phyloP scores from a whole-genome alignment of 2,113 vertebrate species.

The Callospermophilus lateralis region DNA sequence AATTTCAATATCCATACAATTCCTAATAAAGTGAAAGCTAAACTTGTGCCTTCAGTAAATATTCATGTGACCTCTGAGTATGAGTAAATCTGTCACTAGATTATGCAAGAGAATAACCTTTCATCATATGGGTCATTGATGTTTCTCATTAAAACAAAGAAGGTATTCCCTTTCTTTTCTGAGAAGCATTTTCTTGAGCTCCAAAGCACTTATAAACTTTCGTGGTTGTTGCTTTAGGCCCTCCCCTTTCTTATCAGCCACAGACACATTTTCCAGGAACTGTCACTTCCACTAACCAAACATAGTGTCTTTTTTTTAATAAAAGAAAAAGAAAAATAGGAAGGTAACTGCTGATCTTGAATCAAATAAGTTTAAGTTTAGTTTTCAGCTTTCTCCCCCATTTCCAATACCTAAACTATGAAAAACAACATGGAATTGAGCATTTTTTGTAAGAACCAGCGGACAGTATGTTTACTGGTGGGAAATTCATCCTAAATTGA shows the following conservation, averaged over 20 bases:
- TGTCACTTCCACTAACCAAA: conserved; percentile 9
- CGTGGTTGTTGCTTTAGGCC: not conserved
- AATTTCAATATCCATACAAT: conserved; percentile 48
- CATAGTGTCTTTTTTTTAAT: not conserved
- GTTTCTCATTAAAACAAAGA: conserved; percentile 15
- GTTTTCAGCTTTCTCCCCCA: not conserved
- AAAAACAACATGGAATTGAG: not conserved
- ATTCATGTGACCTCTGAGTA: conserved; percentile 49
- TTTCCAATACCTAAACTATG: not conserved
- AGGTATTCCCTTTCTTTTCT: not conserved
- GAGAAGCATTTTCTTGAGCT: conserved; percentile 20
- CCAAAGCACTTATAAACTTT: conserved; percentile 2
- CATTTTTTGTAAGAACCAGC: not conserved
- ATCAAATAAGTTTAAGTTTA: not conserved
- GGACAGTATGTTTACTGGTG: not conserved
- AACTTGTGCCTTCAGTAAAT: conserved; percentile 51
- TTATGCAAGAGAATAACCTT: conserved; percentile 55
- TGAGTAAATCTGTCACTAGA: conserved; percentile 32
- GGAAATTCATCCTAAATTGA: not conserved
- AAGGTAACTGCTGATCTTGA: not conserved
- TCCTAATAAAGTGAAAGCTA: conserved; percentile 72
- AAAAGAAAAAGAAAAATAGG: not conserved
- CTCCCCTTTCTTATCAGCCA: conserved; percentile 31
- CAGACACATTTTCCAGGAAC: conserved; percentile 43
- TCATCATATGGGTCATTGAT: not conserved